A percentile compares a stretch with the other conserved stretches of the same genome.
These are phyloP conservation scores for Hartigia nigra DNA, from an alignment of 2,888 invertebrate genomes.

Conservation along the genomic window DNA sequence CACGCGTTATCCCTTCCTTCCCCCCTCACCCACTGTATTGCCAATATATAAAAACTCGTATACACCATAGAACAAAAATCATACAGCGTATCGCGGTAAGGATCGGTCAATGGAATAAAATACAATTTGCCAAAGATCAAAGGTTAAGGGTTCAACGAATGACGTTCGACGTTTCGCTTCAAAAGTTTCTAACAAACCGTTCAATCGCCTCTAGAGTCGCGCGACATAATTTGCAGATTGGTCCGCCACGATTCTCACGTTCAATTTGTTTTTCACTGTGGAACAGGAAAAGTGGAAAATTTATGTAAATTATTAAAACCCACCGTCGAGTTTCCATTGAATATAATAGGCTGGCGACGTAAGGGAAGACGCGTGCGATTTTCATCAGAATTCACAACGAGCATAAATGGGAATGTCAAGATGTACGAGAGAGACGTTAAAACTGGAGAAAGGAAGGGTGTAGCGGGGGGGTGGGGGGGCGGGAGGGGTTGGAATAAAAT, in stretches of 20 bases:
- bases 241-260: slow-evolving; percentile 31
- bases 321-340: slow-evolving; percentile 9
- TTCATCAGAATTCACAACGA: neutral
- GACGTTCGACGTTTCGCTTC: neutral
- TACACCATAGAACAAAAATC: neutral
- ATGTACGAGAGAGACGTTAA: neutral
- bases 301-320: slow-evolving; percentile 46
- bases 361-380: slow-evolving; percentile 21
- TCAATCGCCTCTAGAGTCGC: neutral
- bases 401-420: neutral
- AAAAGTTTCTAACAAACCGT: neutral
- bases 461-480: too few relatives aligned
- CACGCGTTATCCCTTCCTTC: too few relatives aligned
- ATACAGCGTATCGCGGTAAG: neutral
- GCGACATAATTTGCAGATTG: neutral
- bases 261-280: slow-evolving; percentile 45
- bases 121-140: neutral
- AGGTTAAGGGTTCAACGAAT: neutral
- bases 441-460: too few relatives aligned
- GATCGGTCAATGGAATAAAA: neutral
- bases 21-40: too few relatives aligned
- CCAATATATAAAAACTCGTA: neutral
- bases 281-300: slow-evolving; percentile 31
- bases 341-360: slow-evolving; percentile 26
- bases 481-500: neutral